These are phyloP conservation scores for Sturnira hondurensis DNA, from an alignment of 2,113 vertebrate species.

Conservation along the genomic window DNA sequence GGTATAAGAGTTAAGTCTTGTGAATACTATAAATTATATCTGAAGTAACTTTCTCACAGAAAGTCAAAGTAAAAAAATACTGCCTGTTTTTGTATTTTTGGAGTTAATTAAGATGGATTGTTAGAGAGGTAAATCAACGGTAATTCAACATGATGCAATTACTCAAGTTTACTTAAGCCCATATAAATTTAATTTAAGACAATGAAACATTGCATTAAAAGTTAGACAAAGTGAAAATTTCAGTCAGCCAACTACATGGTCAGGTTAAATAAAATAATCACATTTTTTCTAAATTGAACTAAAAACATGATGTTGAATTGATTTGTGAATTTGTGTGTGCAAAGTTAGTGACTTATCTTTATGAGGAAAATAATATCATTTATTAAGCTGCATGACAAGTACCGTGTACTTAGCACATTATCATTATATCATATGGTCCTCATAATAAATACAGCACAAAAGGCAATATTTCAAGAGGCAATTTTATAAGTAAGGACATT, in stretches of 20 bases:
- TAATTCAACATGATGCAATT: not conserved
- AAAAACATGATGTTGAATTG: not conserved
- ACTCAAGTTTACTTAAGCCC: not conserved
- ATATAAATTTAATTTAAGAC: slow-evolving; percentile 1
- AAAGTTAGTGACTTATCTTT: not conserved
- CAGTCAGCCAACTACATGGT: not conserved
- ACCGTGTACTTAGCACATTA: not conserved
- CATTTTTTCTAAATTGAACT: not conserved
- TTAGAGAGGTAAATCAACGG: not conserved
- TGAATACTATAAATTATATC: not conserved
- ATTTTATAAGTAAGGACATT: not conserved
- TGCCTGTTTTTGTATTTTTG: not conserved
- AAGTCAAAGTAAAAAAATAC: not conserved
- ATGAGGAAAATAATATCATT: not conserved
- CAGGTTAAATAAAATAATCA: not conserved
- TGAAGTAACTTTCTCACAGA: not conserved
- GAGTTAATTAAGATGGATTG: not conserved
- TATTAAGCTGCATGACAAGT: not conserved
- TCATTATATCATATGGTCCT: not conserved
- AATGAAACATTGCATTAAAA: not conserved
- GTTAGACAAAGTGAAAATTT: not conserved
- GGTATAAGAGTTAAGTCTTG: not conserved
- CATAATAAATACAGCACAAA: not conserved
- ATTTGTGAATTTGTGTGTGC: not conserved
- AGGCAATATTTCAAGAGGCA: not conserved